These are phyloP conservation scores for Eilema caniola DNA, from an alignment of 2,888 invertebrate species.

Conservation along the genomic window DNA sequence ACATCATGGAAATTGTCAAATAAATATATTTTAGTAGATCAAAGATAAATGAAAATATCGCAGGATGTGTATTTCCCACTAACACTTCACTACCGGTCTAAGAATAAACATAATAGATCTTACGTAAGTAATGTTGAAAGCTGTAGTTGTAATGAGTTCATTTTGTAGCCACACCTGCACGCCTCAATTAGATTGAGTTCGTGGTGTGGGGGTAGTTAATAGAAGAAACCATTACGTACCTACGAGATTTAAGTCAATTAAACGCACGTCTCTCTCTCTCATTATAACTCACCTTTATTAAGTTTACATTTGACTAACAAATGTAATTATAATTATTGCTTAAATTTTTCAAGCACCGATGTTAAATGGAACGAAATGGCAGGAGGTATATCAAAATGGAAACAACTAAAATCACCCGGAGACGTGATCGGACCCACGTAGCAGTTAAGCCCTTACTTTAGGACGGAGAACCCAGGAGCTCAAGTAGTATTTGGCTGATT, in stretches of 20 bases:
- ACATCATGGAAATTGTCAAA: not conserved
- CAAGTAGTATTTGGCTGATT: no score
- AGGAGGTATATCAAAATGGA: no score
- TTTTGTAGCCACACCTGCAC: constrained; percentile 53
- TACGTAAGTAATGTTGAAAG: constrained; percentile 45
- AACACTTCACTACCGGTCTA: constrained; percentile 3
- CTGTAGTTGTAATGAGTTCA: constrained; percentile 44
- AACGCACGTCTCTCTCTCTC: no score
- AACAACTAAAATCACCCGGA: no score
- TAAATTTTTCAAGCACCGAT: no score
- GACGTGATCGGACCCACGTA: no score
- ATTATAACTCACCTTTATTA: not conserved
- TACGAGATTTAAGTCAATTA: constrained; percentile 8
- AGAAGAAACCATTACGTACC: constrained; percentile 58
- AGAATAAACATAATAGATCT: constrained; percentile 31
- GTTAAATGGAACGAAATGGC: no score
- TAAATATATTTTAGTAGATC: not conserved
- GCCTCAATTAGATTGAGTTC: constrained; percentile 56
- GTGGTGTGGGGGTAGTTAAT: constrained; percentile 43
- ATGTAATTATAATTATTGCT: no score
- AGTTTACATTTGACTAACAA: not conserved
- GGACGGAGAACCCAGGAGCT: no score
- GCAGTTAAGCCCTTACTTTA: no score
- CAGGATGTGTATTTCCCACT: not conserved
- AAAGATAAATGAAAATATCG: not conserved